Conservation (phyloP, 1,140 invertebrate genomes). For the Cyphomyrmex costatus region DNA sequence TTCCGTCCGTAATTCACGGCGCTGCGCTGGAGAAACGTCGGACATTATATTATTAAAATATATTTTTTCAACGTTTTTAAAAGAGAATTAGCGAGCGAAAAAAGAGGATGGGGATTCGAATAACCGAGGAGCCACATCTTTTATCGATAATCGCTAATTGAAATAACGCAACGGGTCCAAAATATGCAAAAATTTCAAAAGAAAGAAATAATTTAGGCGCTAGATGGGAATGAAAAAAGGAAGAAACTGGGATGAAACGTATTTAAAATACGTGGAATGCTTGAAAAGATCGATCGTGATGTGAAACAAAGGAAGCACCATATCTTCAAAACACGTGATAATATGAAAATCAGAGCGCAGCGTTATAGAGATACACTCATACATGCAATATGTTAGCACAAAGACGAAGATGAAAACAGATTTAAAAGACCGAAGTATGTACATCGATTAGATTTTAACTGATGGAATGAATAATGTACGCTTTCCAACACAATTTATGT, state of each 20-base stretch:
- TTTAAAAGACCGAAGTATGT: neutral
- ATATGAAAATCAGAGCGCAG: constrained; percentile 14
- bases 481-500: neutral
- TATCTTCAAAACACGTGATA: too few relatives aligned
- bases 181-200: constrained; percentile 60
- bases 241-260: constrained; percentile 24
- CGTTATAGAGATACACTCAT: neutral
- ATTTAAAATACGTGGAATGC: constrained; percentile 40
- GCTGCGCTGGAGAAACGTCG: neutral
- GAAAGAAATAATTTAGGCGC: constrained; percentile 25
- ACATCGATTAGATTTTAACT: neutral
- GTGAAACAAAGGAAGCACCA: constrained; percentile 6
- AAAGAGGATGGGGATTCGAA: neutral
- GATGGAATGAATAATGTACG: constrained; percentile 13
- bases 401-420: constrained; percentile 15
- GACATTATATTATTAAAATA: constrained; percentile 53
- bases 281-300: constrained; percentile 41
- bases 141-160: constrained; percentile 61
- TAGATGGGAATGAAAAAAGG: constrained; percentile 35
- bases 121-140: neutral
- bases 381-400: neutral
- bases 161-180: constrained; percentile 39
- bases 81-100: neutral
- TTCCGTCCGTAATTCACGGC: neutral
- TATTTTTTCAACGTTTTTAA: constrained; percentile 46